Evolutionary conservation across 2,888 invertebrate genomes (phyloP), one percentile per base, ranked within the genome.

Genomic region (Cantharis rufa): DNA sequence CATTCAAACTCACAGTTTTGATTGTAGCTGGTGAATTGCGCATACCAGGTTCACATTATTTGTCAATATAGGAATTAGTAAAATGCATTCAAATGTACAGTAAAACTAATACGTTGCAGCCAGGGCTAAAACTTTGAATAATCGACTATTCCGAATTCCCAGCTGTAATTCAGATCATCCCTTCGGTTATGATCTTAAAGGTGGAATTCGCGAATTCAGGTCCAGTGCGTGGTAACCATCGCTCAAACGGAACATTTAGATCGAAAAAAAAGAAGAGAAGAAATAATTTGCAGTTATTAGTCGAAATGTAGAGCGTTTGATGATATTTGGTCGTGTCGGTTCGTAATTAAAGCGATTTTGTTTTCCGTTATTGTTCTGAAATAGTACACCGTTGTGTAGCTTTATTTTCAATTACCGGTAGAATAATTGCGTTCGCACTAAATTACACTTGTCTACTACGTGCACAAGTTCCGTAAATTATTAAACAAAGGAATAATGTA

Each of bases 331-430:
- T 48, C 48, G 48, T 48, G 48, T 48, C 48, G n/a, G 48, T 48
- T 48, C 48, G 48, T 48, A 48, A 48, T 48, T 48, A 48, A 48
- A 48, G 48, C 48, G 48, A 48, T n/a, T 48, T 48, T 48, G 48
- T 48, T 48, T 48, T 48, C 69, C 15, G 68, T 70, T 70, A 15
- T 48, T 32, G 61, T 48, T 28, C n/a, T 70, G 15, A 61, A 18
- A 70, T 18, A 15, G 70, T 15, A 70, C 32, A 70, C 18, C 18
- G 48, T 70, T 28, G 48, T 28, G 48, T 48, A 61, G 72, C 61
- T 72, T 72, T 72, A 72, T 72, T 72, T 72, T 72, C 72, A 64
- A 72, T 72, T 72, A 72, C 68, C 68, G 48, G 48, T 48, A 66
- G 28, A 66, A 72, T 66, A 72, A 72, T 48, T 68, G 48, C 72